These are phyloP conservation scores for Drosophila robusta DNA, from an alignment of 2,888 invertebrate genomes.

Conservation along the genomic window DNA sequence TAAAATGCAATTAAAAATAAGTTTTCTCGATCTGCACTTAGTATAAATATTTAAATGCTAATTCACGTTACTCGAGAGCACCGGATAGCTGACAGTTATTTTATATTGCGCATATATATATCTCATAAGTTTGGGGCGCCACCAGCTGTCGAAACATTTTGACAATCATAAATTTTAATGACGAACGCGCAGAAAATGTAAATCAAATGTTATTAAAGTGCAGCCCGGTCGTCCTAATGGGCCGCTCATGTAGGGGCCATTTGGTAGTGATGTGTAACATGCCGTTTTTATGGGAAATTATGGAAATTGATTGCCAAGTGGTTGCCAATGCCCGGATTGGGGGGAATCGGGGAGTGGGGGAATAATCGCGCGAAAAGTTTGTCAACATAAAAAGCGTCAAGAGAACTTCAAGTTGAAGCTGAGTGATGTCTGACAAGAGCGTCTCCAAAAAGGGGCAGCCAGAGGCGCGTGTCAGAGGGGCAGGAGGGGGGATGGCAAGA, in stretches of 20 bases:
- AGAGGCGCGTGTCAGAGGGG: neutral
- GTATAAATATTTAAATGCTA: too few species aligned
- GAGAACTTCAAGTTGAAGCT: constrained; percentile 57
- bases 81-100: constrained; percentile 9
- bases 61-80: neutral
- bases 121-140: constrained; percentile 21
- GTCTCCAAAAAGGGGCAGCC: neutral
- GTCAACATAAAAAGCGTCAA: constrained; percentile 47
- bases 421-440: constrained; percentile 59
- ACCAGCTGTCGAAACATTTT: constrained; percentile 62
- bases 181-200: constrained; percentile 71
- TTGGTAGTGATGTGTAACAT: constrained; percentile 56
- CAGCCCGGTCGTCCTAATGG: constrained; percentile 64
- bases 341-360: constrained; percentile 18
- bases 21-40: neutral
- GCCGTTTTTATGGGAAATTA: constrained; percentile 76
- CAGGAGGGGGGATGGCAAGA: neutral
- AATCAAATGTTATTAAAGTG: constrained; percentile 69
- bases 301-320: constrained; percentile 75
- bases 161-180: constrained; percentile 68
- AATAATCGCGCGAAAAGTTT: constrained; percentile 64
- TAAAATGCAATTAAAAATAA: too few species aligned
- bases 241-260: constrained; percentile 3
- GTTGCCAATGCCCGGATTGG: constrained; percentile 12
- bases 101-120: neutral